Evolutionary conservation across 2,797 vertebrate genomes (phyloP).

Genomic region (Anniella stebbinsi): DNA sequence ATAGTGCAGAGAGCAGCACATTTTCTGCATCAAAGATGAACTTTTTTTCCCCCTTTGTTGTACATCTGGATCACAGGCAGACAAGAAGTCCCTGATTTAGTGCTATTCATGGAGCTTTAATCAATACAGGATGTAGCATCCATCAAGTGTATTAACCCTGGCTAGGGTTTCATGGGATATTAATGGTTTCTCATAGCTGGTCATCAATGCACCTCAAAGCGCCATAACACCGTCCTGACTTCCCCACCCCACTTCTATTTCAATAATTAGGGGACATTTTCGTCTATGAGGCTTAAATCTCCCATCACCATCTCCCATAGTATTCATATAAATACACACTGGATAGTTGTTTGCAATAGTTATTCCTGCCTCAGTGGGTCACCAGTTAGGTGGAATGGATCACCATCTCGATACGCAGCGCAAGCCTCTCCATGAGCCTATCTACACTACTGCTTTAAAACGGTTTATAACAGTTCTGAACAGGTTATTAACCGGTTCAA

Average conservation of each 20-base stretch:
- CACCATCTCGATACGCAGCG: too few relatives aligned
- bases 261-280: background rate
- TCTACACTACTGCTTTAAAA: too few relatives aligned
- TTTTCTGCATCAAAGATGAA: background rate
- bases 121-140: background rate
- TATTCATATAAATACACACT: background rate
- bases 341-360: background rate
- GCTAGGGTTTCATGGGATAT: too few relatives aligned
- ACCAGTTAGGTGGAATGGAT: too few relatives aligned
- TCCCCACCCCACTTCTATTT: background rate
- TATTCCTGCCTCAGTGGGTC: background rate
- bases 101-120: background rate
- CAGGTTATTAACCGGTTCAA: too few relatives aligned
- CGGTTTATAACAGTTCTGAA: too few relatives aligned
- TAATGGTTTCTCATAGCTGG: background rate
- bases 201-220: background rate
- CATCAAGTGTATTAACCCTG: background rate
- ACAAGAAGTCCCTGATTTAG: background rate
- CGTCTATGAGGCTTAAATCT: background rate
- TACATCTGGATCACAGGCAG: background rate
- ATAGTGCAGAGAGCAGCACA: background rate
- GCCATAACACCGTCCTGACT: background rate
- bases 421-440: too few relatives aligned
- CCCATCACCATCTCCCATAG: background rate
- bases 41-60: background rate